These are phyloP conservation scores for Heptranchias perlo DNA, from an alignment of 2,113 vertebrate genomes.

Conservation along the genomic window DNA sequence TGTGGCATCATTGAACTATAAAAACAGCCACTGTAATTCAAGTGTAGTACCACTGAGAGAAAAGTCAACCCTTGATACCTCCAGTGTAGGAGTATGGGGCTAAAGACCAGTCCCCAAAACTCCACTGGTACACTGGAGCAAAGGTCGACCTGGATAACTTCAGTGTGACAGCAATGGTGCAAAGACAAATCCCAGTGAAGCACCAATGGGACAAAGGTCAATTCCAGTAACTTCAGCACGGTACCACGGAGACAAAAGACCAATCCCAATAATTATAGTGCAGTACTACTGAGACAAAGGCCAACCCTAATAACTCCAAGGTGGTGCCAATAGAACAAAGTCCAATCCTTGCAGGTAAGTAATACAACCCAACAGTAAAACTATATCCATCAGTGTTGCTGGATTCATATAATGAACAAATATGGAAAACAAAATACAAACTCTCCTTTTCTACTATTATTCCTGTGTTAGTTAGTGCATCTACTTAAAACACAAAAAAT, in stretches of 20 bases:
- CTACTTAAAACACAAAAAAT: too few relatives aligned
- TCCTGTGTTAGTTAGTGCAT: too few relatives aligned
- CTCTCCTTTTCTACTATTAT: too few relatives aligned
- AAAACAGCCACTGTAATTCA: neutral
- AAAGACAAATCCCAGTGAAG: neutral
- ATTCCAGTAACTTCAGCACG: neutral
- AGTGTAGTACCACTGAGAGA: neutral
- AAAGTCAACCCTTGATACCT: neutral
- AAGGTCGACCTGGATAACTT: neutral
- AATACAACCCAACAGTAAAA: too few relatives aligned
- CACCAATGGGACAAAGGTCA: neutral
- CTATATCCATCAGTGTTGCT: too few relatives aligned
- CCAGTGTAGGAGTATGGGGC: neutral
- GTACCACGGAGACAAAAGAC: too few relatives aligned
- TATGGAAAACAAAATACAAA: too few relatives aligned
- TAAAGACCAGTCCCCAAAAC: neutral
- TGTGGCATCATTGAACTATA: neutral
- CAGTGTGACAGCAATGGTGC: neutral
- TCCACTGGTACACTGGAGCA: neutral
- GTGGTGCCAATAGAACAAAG: too few relatives aligned
- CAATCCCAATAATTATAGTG: too few relatives aligned
- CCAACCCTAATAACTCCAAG: neutral
- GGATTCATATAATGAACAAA: too few relatives aligned
- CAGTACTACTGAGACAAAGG: too few relatives aligned
- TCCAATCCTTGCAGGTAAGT: too few relatives aligned